Evolutionary conservation across 2,113 vertebrate species (phyloP), one percentile per base, ranked within the genome.

Genomic region (Cyanoramphus novaezelandiae): DNA sequence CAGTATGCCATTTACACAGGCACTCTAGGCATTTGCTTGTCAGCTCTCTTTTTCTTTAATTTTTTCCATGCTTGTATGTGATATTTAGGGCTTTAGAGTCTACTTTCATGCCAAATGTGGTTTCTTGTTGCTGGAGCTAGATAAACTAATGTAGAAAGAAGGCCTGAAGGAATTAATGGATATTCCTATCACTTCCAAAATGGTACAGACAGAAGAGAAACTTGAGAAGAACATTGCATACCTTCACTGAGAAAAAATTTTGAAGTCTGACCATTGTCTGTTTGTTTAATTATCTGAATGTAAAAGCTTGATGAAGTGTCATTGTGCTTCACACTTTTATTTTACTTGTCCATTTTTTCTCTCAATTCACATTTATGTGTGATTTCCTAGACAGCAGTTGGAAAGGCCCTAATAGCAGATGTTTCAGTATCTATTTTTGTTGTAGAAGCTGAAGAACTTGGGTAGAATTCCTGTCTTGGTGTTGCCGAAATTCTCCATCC

Each of bases 21-120:
- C 86, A 96, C 95, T 95, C 76, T 82, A 96, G 97, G 97, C 97
- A 84, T 96, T 96, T 59, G 63, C 97, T 95, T 98, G 97, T 96
- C 95, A 93, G 3, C 85, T 97, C 82, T 92, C 85, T 86, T 95
- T 64, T 96, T 86, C 95, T 97, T 97, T 95, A 94, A 96, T 95
- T 83, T 74, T 65, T 88, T 69, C 47, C 23, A 31, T 80, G 49
- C 82, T 83, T 95, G 10, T 63, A 74, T 91, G 97, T 89, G 77
- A 88, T 95, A 92, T 67, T 85, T 94, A 96, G 77, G 87, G 31
- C 71, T 95, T 92, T 92, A 72, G 47, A 97, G 65, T 95, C 86
- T 94, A 90, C 87, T 94, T 69, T 96, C n/a, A 41, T 94, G 82
- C 89, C 80, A 97, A 97, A 87, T 46, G 25, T 86, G 24, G 92